Percentiles rank a stretch among this genome's conserved stretches.
Conservation (phyloP, 1,140 invertebrate species). For the Bombus huntii region DNA sequence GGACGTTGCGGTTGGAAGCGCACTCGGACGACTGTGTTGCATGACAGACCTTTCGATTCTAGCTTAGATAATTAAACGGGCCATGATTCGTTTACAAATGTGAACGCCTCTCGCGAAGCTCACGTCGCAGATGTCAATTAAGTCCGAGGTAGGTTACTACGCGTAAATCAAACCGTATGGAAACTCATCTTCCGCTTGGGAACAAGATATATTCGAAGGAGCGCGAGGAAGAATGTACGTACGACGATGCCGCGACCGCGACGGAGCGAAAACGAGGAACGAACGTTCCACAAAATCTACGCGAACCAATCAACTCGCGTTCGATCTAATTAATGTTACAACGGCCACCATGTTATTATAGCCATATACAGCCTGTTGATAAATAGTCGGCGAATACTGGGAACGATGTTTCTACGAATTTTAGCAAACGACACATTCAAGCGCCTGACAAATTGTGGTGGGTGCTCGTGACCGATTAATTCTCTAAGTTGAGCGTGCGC, state of each 20-base stretch:
- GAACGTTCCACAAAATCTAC: neutral
- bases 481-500: neutral
- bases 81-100: neutral
- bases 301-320: neutral
- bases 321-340: slow-evolving; percentile 45
- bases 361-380: neutral
- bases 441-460: slow-evolving; percentile 46
- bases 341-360: neutral
- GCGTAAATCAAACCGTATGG: neutral
- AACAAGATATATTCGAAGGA: neutral
- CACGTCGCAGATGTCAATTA: slow-evolving; percentile 13
- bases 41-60: slow-evolving; percentile 14
- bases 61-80: slow-evolving; percentile 25
- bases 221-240: neutral
- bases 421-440: slow-evolving; percentile 3
- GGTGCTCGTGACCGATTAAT: slow-evolving; percentile 19
- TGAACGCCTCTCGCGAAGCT: neutral
- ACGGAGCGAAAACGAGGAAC: slow-evolving; percentile 31
- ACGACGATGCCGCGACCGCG: too few species aligned
- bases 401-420: neutral
- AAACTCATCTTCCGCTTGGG: neutral
- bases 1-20: slow-evolving; percentile 8
- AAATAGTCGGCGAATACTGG: neutral
- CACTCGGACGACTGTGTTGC: neutral
- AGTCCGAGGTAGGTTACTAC: neutral